These are phyloP conservation scores for Tragopan temminckii DNA, from an alignment of 2,797 vertebrate species.

Conservation along the genomic window DNA sequence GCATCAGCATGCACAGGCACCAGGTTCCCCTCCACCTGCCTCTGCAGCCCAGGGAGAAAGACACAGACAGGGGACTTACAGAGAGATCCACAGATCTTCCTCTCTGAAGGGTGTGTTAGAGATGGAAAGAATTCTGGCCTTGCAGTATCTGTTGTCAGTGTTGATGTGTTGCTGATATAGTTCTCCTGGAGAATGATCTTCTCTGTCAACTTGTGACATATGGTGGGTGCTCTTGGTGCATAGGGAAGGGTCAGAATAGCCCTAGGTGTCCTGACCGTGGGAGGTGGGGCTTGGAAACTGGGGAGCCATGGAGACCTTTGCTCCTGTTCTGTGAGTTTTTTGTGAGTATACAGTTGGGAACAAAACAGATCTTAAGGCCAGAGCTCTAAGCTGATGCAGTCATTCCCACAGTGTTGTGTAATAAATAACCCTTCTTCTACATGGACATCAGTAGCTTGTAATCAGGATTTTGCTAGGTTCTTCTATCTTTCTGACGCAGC, in stretches of 20 bases:
- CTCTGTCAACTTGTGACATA: not conserved
- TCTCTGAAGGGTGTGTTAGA: accelerated
- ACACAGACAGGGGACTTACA: not conserved
- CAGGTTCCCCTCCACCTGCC: accelerated
- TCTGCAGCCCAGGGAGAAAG: not conserved
- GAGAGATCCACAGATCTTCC: not conserved
- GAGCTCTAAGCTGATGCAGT: not conserved
- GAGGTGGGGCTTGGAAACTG: not conserved
- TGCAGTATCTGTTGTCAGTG: not conserved
- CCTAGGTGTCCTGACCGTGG: not conserved
- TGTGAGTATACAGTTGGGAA: not conserved
- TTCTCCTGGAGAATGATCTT: not conserved
- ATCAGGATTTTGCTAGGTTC: constrained; percentile 12
- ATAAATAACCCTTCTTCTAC: constrained; percentile 38
- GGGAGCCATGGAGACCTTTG: not conserved
- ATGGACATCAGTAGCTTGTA: not conserved
- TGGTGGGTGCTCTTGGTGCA: accelerated
- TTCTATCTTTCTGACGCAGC: not conserved
- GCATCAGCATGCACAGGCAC: not conserved
- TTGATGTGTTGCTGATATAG: not conserved
- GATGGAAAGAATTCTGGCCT: not conserved
- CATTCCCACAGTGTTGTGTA: not conserved
- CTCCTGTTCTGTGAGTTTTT: not conserved
- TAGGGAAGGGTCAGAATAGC: not conserved
- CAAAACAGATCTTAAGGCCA: not conserved